Conservation (phyloP, 30 jellyfish, hydroid and myxozoan genomes). For the Pelagia noctiluca region DNA sequence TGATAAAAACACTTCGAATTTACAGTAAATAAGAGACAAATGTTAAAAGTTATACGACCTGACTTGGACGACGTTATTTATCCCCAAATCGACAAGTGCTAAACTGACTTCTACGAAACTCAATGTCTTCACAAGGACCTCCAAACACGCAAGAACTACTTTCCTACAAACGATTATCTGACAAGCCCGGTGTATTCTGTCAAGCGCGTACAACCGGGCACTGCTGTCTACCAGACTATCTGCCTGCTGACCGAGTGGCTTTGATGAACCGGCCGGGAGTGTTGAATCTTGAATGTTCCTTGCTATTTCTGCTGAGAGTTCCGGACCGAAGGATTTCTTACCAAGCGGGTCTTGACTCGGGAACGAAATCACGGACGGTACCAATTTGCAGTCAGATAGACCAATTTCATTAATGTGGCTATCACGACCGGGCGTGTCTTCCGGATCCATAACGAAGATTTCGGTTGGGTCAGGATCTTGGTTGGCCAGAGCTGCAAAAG, state of each 20-base stretch:
- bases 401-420: slow-evolving; percentile 39
- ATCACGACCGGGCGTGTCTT: slow-evolving; percentile 11
- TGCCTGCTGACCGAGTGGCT: slow-evolving; percentile 63
- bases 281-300: too few species aligned
- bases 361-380: slow-evolving; percentile 59
- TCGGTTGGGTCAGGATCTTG: slow-evolving; percentile 14
- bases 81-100: slow-evolving; percentile 73
- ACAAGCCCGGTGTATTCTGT: slow-evolving; percentile 19
- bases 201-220: slow-evolving; percentile 57
- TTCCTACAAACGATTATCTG: slow-evolving; percentile 30
- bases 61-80: slow-evolving; percentile 62
- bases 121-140: slow-evolving; percentile 57
- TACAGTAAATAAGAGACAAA: too few species aligned
- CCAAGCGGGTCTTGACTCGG: slow-evolving; percentile 68
- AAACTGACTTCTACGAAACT: slow-evolving; percentile 47
- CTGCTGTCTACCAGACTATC: slow-evolving; percentile 11
- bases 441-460: slow-evolving; percentile 17
- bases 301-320: too few species aligned
- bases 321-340: slow-evolving; percentile 15
- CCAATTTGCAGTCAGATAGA: slow-evolving; percentile 62
- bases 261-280: background rate
- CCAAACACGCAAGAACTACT: slow-evolving; percentile 52
- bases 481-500: slow-evolving; percentile 9
- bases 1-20: too few species aligned
- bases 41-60: too few species aligned